Conservation (phyloP, 35 echinoderm and acorn worm species). For the Acanthaster planci region DNA sequence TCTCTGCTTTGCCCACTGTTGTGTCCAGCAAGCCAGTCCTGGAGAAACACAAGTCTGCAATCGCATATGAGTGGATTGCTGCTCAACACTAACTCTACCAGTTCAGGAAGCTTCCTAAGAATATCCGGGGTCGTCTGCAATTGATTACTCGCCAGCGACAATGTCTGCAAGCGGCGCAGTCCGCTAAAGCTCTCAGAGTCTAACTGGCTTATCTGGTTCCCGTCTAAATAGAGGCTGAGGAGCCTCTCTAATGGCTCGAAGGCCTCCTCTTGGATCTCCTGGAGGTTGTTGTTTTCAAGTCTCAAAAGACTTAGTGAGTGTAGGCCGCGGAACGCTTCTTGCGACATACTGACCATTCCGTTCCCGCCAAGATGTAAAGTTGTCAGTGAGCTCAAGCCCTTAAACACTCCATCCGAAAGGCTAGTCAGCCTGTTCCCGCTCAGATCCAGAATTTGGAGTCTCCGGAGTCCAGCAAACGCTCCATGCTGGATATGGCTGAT, state of each 20-base stretch:
- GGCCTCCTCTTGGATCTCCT: not conserved
- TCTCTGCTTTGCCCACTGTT: not conserved
- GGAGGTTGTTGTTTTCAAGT: constrained; percentile 3
- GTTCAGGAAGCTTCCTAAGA: not conserved
- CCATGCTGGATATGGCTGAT: constrained; percentile 15
- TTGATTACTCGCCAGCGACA: constrained; percentile 2
- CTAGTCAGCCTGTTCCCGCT: constrained; percentile 16
- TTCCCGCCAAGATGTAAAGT: constrained; percentile 9
- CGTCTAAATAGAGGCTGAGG: not conserved
- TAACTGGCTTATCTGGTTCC: not conserved
- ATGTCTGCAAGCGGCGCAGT: not conserved
- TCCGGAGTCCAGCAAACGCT: not conserved
- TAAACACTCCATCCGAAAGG: not conserved
- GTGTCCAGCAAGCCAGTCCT: not conserved
- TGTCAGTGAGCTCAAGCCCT: constrained; percentile 5
- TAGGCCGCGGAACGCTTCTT: constrained; percentile 2
- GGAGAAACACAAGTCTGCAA: not conserved
- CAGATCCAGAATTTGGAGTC: not conserved
- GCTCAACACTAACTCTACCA: not conserved
- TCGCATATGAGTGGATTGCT: constrained; percentile 32
- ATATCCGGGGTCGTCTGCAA: not conserved
- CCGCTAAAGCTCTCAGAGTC: not conserved
- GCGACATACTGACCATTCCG: not conserved
- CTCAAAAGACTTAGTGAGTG: not conserved
- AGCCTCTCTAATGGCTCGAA: not conserved